Evolutionary conservation across 2,113 vertebrate genomes (phyloP), one percentile per base, ranked within the genome.

Genomic region (Trichechus manatus): DNA sequence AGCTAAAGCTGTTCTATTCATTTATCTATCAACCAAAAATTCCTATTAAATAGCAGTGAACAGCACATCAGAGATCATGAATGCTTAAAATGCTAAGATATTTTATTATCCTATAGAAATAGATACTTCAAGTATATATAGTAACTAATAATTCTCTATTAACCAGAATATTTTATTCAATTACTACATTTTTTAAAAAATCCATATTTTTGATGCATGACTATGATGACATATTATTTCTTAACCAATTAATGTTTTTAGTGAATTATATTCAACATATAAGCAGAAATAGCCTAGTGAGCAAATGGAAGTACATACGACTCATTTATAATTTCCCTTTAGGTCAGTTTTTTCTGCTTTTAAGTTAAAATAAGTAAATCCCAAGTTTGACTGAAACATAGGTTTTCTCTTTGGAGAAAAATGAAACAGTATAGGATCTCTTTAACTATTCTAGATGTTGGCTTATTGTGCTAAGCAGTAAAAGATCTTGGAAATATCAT

Each of bases 331-430:
- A 25, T 86, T 97, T 95, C 64, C 33, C 53, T 85, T 91, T 82
- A 39, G 56, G 19, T 80, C 20, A 47, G 0, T 47, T 36, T 86
- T 56, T 87, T 79, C 7, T 84, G 29, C 85, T 95, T 17, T 50
- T 89, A 70, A 68, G 56, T 85, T 66, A 81, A 17, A 44, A 39
- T 39, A 75, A 20, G 39, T 36, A 17, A 74, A 39, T 74, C 25
- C 22, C 72, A 39, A 84, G 23, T 75, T 79, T 84, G 9, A 68
- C 33, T 78, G 29, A 88, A 84, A 89, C 17, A 31, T 23, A 36
- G 36, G 31, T 94, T 96, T 63, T 94, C 33, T 70, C 81, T 92
- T 91, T 68, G 44, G 39, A 88, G 59, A 93, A 95, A 84, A 89
- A 77, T 7, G 25, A 72, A 66, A n/a, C 33, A 9, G 53, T 59